These are phyloP conservation scores for Baronia brevicornis DNA, from an alignment of 2,888 invertebrate species.

Conservation along the genomic window DNA sequence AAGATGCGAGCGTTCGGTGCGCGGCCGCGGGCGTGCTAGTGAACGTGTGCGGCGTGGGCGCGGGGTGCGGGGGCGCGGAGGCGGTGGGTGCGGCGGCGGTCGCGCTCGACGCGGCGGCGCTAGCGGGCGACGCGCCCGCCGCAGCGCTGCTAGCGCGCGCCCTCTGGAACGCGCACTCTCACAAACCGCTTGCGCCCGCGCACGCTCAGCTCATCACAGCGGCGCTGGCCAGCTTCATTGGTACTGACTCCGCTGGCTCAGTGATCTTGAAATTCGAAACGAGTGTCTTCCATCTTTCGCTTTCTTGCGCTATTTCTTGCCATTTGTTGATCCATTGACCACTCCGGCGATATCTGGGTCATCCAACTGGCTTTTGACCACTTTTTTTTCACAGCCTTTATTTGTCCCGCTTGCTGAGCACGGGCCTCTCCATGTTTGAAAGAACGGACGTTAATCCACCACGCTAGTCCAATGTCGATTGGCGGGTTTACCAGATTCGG, in stretches of 20 bases:
- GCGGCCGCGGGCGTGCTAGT: slow-evolving; percentile 89
- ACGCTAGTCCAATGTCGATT: too few species aligned
- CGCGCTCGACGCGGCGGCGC: slow-evolving; percentile 49
- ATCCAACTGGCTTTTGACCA: too few species aligned
- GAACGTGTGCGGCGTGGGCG: slow-evolving; percentile 77
- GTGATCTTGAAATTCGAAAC: neutral
- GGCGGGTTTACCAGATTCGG: too few species aligned
- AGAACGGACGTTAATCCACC: too few species aligned
- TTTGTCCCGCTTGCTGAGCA: too few species aligned
- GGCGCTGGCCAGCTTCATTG: slow-evolving; percentile 80
- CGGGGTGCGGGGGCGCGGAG: slow-evolving; percentile 30
- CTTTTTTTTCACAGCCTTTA: too few species aligned
- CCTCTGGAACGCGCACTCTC: slow-evolving; percentile 45
- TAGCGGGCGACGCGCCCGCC: slow-evolving; percentile 34
- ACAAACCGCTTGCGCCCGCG: slow-evolving; percentile 32
- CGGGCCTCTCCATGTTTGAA: too few species aligned
- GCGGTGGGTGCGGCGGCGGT: slow-evolving; percentile 43
- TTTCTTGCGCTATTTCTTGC: neutral
- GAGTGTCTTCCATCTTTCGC: neutral
- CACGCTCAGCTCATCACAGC: slow-evolving; percentile 40
- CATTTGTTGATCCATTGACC: too few species aligned
- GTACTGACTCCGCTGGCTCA: too few species aligned
- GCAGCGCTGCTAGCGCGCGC: slow-evolving; percentile 42
- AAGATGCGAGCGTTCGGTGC: slow-evolving; percentile 81
- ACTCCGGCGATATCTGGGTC: too few species aligned